Evolutionary conservation across 1,140 invertebrate species (phyloP), one percentile per base, ranked within the genome.

Genomic region (Drusus annulatus): DNA sequence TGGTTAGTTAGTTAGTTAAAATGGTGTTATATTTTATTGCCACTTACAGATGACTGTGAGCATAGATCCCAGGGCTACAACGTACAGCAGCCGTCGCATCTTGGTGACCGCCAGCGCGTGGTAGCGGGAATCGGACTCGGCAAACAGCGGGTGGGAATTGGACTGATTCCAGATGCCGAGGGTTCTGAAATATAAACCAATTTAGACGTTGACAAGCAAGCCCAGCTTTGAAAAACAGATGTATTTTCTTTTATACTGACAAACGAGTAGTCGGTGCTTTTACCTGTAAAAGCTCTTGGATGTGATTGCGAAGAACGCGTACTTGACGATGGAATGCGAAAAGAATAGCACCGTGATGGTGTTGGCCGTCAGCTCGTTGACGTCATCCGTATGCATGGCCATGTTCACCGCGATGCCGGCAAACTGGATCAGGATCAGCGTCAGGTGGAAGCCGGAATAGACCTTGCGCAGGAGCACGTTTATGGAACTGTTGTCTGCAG

Each of bases 321-420:
- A 87, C 86, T 96, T 96, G 13, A 95, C 94, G 15, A 96, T 87
- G 56, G 92, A 92, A 84, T 96, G 95, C 0, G 93, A 90, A 86
- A 96, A 96, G 87, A 96, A 96, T 6, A 96, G 90, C 2, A 94
- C 91, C 0, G 95, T 96, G 51, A 96, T 95, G 17, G 95, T 95
- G 80, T 95, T 95, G 0, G 94, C 94, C 0, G 94, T 94, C 60
- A 96, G 87, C 86, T 95, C 93, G 85, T 95, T 95, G 0, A 95
- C 94, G 84, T 95, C 94, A n/a, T 93, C 93, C 2, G 92, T 91
- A 85, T 95, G 93, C 25, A 92, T 60, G 0, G 93, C 90, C 87
- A 95, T 89, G 85, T 95, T 96, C 19, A 92, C 89, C 13, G 90
- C 90, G 82, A 94, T 92, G 5, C 92, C 91, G 21, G 88, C 85